Conservation (phyloP, 1,140 invertebrate species). For the Drosophila baimaii region DNA sequence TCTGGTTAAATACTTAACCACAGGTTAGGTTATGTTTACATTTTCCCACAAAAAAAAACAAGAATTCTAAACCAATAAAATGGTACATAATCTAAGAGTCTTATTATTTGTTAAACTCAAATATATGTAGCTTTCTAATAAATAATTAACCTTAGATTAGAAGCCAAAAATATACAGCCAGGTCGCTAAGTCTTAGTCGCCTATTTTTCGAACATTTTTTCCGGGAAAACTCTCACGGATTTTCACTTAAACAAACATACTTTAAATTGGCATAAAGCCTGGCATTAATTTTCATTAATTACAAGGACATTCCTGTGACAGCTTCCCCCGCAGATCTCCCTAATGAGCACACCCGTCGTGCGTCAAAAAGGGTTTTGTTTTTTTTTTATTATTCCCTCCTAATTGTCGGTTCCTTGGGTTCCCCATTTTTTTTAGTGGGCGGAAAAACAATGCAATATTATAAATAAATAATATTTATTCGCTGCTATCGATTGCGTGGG, state of each 20-base stretch:
- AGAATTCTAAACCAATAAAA: no score
- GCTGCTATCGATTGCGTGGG: constrained; percentile 57
- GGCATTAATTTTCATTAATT: background rate
- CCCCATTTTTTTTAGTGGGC: constrained; percentile 2
- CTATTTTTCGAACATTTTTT: no score
- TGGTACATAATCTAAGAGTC: no score
- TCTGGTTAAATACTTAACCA: no score
- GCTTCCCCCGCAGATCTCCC: constrained; percentile 33
- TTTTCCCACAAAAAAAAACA: no score
- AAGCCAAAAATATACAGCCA: background rate
- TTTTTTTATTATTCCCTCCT: constrained; percentile 27
- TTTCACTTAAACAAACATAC: no score
- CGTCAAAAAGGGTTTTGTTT: constrained; percentile 6
- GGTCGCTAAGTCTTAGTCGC: no score
- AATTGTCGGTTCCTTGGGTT: constrained; percentile 23
- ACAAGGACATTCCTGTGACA: background rate
- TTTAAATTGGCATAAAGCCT: background rate
- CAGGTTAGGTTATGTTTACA: background rate
- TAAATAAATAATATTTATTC: constrained; percentile 73
- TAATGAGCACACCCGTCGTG: constrained; percentile 1
- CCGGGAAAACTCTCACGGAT: no score
- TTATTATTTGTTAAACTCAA: background rate
- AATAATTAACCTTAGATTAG: background rate
- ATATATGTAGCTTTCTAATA: no score
- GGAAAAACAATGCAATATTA: constrained; percentile 32